Base-by-base conservation (phyloP, 2,113 vertebrate genomes). In the Megaleporinus macrocephalus region DNA sequence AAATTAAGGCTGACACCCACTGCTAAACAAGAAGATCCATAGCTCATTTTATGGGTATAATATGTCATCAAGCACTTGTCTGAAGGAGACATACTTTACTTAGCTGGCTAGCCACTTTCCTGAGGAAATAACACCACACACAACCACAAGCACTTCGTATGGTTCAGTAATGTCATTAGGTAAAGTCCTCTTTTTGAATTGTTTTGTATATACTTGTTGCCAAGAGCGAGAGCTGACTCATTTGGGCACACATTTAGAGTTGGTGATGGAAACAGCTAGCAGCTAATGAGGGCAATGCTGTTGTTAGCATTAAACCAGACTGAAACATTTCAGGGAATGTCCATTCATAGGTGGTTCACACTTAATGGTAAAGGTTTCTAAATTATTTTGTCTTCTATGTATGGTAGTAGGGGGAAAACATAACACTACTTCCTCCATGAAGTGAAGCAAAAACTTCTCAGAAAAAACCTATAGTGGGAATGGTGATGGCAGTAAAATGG, bases 191-290 rank as follows among this genome's bases (percentile, higher is more conserved):
- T 24, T 75, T 76, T 57, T 55, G 61, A 73, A 70, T 51, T 55
- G 80, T 57, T 72, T 78, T 81, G 49, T 81, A 47, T 82, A 78
- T 51, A 33, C 33, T 69, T 79, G 80, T 85, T 76, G 75, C 79
- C 36, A 73, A 44, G 69, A 30, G 59, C 11, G 69, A 33, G 20
- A 18, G n/a, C 22, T 81, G 84, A 78, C 70, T 82, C 36, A 74
- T 70, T 78, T 61, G 47, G 12, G 33, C 49, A 72, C 51, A 29
- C 30, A 72, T 73, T 62, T 68, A 11, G 72, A 75, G 61, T 47
- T 27, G 27, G 15, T 41, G 29, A 59, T 83, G 30, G 36, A n/a
- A 78, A 78, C 59, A 49, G 11, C n/a, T n/a, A 49, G 51, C 16
- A 29, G 36, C 41, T 61, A 66, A 20, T 83, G 29, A 65, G 44